phyloP scores from a whole-genome alignment of 2,113 vertebrate species.

The Electrona antarctica region DNA sequence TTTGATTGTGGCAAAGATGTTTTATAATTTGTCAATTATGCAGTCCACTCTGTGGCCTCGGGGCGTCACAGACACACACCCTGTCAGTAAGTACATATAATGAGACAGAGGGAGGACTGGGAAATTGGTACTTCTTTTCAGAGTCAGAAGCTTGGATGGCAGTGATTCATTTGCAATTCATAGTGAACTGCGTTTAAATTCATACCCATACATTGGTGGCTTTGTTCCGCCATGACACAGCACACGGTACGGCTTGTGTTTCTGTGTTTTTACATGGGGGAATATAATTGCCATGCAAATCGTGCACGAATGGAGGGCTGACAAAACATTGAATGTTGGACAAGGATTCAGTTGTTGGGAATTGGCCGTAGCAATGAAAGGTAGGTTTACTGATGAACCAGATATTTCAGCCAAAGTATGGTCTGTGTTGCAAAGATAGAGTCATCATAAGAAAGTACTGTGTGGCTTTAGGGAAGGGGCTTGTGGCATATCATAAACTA shows the following conservation, averaged over 20 bases:
- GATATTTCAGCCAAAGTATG: background rate
- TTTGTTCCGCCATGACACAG: constrained; percentile 44
- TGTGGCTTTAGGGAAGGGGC: too few relatives aligned
- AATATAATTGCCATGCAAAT: constrained; percentile 66
- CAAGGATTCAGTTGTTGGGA: constrained; percentile 23
- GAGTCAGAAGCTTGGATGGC: constrained; percentile 50
- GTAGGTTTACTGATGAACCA: constrained; percentile 19
- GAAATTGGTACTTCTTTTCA: constrained; percentile 23
- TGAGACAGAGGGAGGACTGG: background rate
- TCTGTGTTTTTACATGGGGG: constrained; percentile 34
- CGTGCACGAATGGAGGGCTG: constrained; percentile 28
- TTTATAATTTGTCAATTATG: background rate
- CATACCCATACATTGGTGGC: constrained; percentile 54
- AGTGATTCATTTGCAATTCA: constrained; percentile 66
- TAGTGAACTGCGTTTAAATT: constrained; percentile 53
- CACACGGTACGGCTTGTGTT: constrained; percentile 56
- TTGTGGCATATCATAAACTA: too few relatives aligned
- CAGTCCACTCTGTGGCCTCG: background rate
- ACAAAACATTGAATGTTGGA: constrained; percentile 36
- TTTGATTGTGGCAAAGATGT: background rate
- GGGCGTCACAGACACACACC: background rate
- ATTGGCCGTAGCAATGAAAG: constrained; percentile 7
- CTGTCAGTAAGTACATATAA: constrained; percentile 3
- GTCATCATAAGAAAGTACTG: background rate
- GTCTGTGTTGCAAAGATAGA: background rate